These are phyloP conservation scores for Cynopterus brachyotis DNA, from an alignment of 2,113 vertebrate species.

Conservation along the genomic window DNA sequence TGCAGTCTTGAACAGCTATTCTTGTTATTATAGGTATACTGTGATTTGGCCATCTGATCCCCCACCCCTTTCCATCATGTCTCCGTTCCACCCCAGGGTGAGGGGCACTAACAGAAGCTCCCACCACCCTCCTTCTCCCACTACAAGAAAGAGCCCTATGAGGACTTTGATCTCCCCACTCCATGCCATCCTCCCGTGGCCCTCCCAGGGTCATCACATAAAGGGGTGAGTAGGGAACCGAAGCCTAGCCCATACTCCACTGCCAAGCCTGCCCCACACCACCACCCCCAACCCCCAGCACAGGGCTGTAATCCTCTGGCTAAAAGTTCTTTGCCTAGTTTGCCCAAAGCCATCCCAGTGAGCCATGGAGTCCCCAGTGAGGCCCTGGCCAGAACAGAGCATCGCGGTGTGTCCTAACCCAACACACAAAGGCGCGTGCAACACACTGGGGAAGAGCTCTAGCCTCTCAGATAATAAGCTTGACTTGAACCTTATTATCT, in stretches of 20 bases:
- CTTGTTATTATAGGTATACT: no score
- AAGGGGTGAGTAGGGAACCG: neutral
- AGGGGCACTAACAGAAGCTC: neutral
- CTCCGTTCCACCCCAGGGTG: neutral
- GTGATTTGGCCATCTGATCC: neutral
- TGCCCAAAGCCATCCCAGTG: neutral
- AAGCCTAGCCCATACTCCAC: neutral
- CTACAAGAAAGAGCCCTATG: neutral
- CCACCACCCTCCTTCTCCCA: neutral
- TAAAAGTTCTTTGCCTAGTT: neutral
- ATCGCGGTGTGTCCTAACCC: accelerated
- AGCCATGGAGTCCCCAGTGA: neutral
- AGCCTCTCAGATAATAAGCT: neutral
- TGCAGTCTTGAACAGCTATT: neutral
- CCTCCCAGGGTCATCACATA: no score
- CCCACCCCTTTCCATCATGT: neutral
- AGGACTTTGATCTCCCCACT: neutral
- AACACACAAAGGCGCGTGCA: neutral
- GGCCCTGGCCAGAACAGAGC: neutral
- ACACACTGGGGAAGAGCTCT: neutral
- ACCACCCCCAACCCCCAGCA: neutral
- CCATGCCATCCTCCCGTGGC: neutral
- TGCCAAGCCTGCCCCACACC: neutral
- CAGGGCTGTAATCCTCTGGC: neutral
- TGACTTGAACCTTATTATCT: neutral